phyloP scores from a whole-genome alignment of 2,888 invertebrate species.

The Philereme vetulata region DNA sequence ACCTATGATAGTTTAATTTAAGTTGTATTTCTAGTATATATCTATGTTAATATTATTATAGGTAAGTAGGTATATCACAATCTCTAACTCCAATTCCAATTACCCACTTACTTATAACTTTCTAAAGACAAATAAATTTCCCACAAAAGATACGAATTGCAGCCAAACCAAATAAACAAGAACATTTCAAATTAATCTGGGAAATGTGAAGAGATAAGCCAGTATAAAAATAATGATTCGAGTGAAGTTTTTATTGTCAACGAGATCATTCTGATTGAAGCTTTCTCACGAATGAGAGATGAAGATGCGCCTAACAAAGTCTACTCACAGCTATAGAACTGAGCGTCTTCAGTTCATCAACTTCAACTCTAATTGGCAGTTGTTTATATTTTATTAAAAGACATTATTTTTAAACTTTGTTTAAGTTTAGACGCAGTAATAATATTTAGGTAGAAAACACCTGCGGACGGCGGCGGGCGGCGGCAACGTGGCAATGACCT shows the following conservation, averaged over 20 bases:
- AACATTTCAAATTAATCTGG: conserved; percentile 37
- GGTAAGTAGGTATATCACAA: too few species aligned
- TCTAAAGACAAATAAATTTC: neutral
- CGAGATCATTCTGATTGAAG: conserved; percentile 43
- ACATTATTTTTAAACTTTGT: conserved; percentile 20
- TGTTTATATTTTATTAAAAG: conserved; percentile 20
- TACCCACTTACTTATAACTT: too few species aligned
- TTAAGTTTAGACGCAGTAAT: conserved; percentile 30
- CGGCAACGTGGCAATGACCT: conserved; percentile 48
- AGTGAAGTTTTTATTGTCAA: conserved; percentile 48
- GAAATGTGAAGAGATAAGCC: conserved; percentile 32
- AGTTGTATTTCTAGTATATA: too few species aligned
- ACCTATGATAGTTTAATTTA: too few species aligned
- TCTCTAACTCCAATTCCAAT: too few species aligned
- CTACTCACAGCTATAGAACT: conserved; percentile 15
- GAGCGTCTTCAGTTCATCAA: conserved; percentile 11
- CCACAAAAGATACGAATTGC: conserved; percentile 10
- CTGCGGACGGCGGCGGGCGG: conserved; percentile 34
- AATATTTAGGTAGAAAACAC: conserved; percentile 38
- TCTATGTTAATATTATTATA: too few species aligned
- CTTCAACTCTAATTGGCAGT: conserved; percentile 23
- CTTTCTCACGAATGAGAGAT: conserved; percentile 50
- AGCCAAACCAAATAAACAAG: conserved; percentile 20
- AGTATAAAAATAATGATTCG: conserved; percentile 41
- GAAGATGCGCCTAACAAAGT: conserved; percentile 44